Conservation (phyloP, 2,888 invertebrate genomes). For the Agrotis exclamationis region DNA sequence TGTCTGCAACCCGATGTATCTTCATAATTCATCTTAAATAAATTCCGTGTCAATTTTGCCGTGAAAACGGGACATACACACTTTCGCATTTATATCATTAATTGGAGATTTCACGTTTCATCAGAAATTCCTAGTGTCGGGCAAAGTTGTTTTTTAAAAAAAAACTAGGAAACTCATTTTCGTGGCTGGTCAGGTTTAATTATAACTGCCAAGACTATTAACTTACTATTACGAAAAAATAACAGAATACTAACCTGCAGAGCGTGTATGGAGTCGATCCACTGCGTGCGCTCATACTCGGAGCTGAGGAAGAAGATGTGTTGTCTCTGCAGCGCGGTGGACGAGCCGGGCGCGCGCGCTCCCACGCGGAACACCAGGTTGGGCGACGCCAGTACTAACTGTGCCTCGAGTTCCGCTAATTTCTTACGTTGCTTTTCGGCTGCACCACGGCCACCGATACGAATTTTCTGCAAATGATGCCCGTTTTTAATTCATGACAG, state of each 20-base stretch:
- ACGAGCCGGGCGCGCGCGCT: conserved; percentile 92
- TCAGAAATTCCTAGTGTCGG: too few species aligned
- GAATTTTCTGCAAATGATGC: conserved; percentile 87
- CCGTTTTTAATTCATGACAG: background rate
- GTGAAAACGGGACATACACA: too few species aligned
- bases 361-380: conserved; percentile 96
- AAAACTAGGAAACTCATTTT: too few species aligned
- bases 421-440: conserved; percentile 97
- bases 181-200: too few species aligned
- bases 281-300: conserved; percentile 98
- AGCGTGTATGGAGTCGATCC: conserved; percentile 97
- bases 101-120: too few species aligned
- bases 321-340: conserved; percentile 90
- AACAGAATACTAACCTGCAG: conserved; percentile 90
- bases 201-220: background rate
- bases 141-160: too few species aligned
- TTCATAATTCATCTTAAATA: too few species aligned
- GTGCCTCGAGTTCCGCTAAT: conserved; percentile 97
- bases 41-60: too few species aligned
- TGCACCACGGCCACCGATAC: conserved; percentile 91
- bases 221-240: background rate
- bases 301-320: conserved; percentile 97
- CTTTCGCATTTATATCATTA: too few species aligned
- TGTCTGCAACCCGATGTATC: too few species aligned
- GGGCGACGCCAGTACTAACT: conserved; percentile 97